A percentile compares a stretch with the other conserved stretches of the same genome.
Conservation (phyloP, 1,140 invertebrate genomes). For the Brachionus paranguensis region DNA sequence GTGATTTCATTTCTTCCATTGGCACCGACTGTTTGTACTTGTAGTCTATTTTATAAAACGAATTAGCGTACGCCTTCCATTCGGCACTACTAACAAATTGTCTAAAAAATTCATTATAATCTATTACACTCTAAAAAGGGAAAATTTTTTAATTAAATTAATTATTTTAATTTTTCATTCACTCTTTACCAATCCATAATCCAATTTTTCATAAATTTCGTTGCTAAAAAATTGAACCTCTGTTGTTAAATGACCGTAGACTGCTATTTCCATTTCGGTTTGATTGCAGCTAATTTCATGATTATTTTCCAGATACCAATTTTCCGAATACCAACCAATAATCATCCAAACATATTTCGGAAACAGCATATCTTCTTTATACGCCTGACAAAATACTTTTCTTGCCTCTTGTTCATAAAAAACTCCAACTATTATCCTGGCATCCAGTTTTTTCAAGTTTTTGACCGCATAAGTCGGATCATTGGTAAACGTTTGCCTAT, state of each 20-base stretch:
- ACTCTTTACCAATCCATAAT: constrained; percentile 18
- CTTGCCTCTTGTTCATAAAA: constrained; percentile 95
- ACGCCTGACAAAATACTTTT: constrained; percentile 77
- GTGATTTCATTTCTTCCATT: constrained; percentile 39
- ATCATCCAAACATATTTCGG: constrained; percentile 98
- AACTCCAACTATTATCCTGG: constrained; percentile 90
- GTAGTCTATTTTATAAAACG: not conserved
- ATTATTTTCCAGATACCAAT: constrained; percentile 87
- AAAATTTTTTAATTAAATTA: not conserved
- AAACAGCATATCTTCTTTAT: constrained; percentile 86
- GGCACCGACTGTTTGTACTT: constrained; percentile 23
- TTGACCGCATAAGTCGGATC: constrained; percentile 91
- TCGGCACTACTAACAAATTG: constrained; percentile 21
- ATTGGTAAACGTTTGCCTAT: constrained; percentile 88
- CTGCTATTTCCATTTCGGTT: constrained; percentile 81
- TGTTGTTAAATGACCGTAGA: constrained; percentile 93
- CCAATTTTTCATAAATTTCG: constrained; percentile 16
- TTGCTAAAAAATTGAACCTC: constrained; percentile 64
- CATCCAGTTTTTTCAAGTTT: constrained; percentile 83
- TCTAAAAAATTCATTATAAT: constrained; percentile 9
- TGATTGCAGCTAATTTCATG: constrained; percentile 83
- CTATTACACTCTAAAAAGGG: not conserved
- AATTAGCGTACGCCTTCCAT: not conserved
- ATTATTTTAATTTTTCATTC: not conserved
- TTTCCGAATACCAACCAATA: constrained; percentile 99